Conservation (phyloP, 2,113 vertebrate species). For the Nycticorax nycticorax region DNA sequence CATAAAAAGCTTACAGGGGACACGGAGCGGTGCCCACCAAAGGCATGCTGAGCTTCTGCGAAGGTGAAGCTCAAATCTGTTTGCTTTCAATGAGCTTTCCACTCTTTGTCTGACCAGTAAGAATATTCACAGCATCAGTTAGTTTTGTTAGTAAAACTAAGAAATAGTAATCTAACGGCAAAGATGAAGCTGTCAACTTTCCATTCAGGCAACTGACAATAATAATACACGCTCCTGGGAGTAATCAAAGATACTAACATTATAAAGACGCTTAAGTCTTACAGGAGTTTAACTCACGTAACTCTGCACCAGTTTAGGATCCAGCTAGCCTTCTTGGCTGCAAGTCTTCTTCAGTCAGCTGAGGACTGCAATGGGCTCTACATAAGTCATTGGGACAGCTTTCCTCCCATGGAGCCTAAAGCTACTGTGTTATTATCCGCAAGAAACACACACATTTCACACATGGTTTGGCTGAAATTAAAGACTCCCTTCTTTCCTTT, state of each 20-base stretch:
- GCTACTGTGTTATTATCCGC: background rate
- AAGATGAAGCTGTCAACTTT: background rate
- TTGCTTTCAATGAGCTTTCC: background rate
- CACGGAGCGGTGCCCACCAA: rapidly evolving
- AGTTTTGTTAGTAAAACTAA: background rate
- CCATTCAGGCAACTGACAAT: background rate
- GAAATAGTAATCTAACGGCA: background rate
- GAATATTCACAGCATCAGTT: rapidly evolving
- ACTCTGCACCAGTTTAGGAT: background rate
- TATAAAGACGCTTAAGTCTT: background rate
- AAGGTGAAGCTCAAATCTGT: background rate
- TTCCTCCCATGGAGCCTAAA: background rate
- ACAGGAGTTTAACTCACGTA: background rate
- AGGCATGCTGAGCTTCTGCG: background rate
- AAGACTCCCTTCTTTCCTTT: background rate
- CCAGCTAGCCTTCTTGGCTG: background rate
- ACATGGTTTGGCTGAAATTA: background rate
- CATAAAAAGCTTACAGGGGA: background rate
- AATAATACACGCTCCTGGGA: background rate
- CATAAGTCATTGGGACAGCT: background rate
- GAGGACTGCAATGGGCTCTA: background rate
- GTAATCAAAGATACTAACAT: background rate
- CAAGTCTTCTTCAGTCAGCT: background rate
- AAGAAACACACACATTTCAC: rapidly evolving
- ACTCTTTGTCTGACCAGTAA: background rate